These are phyloP conservation scores for Cyaniris semiargus DNA, from an alignment of 2,888 invertebrate species.

Conservation along the genomic window DNA sequence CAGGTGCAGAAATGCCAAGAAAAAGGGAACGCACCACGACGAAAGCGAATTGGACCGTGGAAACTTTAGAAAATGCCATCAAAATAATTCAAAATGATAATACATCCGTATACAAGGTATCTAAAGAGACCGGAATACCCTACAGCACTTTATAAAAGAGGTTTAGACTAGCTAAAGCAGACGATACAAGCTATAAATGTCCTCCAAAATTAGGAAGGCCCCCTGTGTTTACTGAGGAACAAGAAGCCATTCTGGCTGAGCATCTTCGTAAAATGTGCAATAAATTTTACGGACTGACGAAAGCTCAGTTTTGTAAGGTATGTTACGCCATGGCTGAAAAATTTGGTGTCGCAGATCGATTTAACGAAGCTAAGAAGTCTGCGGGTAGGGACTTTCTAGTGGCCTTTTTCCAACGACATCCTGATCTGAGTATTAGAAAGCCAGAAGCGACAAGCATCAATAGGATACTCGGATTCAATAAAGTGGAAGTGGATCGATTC, in stretches of 20 bases:
- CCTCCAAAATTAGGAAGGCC: conserved; percentile 10
- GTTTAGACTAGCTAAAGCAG: no score
- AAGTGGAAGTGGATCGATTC: conserved; percentile 35
- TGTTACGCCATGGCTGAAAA: conserved; percentile 41
- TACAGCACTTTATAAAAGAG: no score
- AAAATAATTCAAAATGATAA: not conserved
- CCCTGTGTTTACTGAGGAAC: conserved; percentile 42
- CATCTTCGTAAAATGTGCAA: no score
- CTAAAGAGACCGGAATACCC: no score
- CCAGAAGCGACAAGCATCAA: conserved; percentile 40
- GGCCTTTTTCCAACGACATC: no score
- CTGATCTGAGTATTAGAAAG: no score
- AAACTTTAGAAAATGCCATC: not conserved
- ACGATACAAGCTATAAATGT: not conserved
- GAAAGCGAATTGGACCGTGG: conserved; percentile 2
- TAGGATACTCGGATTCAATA: conserved; percentile 37
- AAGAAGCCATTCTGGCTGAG: conserved; percentile 36
- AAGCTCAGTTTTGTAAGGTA: conserved; percentile 34
- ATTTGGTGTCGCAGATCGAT: conserved; percentile 40
- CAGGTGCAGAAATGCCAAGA: conserved; percentile 1
- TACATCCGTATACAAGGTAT: not conserved
- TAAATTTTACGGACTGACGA: no score
- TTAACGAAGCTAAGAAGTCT: conserved; percentile 40
- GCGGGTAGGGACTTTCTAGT: no score
- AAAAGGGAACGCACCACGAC: no score